A percentile compares a stretch with the other conserved stretches of the same genome.
Conservation (phyloP, 2,888 invertebrate species). For the Hoplodrina ambigua region DNA sequence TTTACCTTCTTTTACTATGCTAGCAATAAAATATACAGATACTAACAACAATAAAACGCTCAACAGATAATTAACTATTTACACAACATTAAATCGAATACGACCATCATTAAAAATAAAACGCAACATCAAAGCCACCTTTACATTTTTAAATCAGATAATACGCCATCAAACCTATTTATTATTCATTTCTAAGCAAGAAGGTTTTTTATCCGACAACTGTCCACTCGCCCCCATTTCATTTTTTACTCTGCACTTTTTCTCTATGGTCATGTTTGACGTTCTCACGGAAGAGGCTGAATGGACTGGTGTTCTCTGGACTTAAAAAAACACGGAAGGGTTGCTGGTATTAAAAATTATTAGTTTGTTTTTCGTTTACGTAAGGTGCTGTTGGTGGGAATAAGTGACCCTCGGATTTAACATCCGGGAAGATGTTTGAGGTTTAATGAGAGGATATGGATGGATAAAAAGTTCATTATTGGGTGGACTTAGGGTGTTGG, state of each 20-base stretch:
- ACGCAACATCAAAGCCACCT: conserved; percentile 67
- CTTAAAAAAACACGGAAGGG: conserved; percentile 87
- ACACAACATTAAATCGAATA: conserved; percentile 48
- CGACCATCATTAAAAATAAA: conserved; percentile 56
- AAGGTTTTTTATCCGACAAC: conserved; percentile 81
- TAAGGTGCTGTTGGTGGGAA: conserved; percentile 88
- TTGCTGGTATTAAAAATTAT: conserved; percentile 86
- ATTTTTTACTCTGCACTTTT: conserved; percentile 82
- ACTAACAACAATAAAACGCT: conserved; percentile 39
- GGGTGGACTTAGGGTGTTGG: conserved; percentile 79
- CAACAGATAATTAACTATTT: conserved; percentile 51
- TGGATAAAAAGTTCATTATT: conserved; percentile 77
- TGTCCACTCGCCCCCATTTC: conserved; percentile 86
- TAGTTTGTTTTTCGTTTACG: conserved; percentile 81
- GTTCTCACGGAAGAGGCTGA: conserved; percentile 89
- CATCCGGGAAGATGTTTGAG: conserved; percentile 87
- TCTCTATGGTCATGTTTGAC: conserved; percentile 84
- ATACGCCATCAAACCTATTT: conserved; percentile 76
- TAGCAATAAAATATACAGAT: conserved; percentile 26
- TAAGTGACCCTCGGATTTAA: conserved; percentile 85
- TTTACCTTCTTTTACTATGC: neutral
- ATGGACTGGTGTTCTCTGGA: conserved; percentile 78
- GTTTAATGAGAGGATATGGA: conserved; percentile 83
- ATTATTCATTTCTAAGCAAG: conserved; percentile 80
- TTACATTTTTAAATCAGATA: conserved; percentile 78